phyloP scores from a whole-genome alignment of 2,113 vertebrate genomes.

The Ptilonorhynchus violaceus region DNA sequence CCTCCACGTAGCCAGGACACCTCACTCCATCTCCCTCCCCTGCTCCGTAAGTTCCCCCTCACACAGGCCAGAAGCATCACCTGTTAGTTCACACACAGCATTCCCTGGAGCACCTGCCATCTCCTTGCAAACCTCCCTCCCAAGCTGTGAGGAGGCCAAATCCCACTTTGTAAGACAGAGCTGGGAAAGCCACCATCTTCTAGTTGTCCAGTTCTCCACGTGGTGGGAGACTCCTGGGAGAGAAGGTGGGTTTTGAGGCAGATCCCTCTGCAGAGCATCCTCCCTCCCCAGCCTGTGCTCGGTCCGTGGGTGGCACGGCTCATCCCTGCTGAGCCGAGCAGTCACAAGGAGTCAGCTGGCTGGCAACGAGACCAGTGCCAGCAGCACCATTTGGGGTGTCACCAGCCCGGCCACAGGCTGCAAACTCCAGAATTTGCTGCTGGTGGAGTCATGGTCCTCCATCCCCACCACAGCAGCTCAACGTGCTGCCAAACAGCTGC shows the following conservation, averaged over 20 bases:
- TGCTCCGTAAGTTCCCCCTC: not conserved
- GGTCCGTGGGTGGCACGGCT: not conserved
- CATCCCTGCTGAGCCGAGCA: not conserved
- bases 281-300: not conserved
- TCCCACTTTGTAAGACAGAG: not conserved
- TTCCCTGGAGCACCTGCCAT: not conserved
- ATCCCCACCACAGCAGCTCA: not conserved
- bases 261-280: not conserved
- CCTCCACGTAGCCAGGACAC: not conserved
- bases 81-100: not conserved
- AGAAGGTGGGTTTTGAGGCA: not conserved
- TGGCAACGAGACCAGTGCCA: not conserved
- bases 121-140: not conserved
- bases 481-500: not conserved
- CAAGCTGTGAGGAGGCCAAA: not conserved
- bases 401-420: not conserved
- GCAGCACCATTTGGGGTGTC: not conserved
- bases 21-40: not conserved
- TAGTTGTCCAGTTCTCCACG: not conserved
- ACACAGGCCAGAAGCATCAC: not conserved
- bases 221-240: not conserved
- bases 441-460: not conserved
- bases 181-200: not conserved
- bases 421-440: not conserved
- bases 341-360: not conserved